Evolutionary conservation across 2,113 vertebrate genomes (phyloP).

Genomic region (Syngnathoides biaculeatus): DNA sequence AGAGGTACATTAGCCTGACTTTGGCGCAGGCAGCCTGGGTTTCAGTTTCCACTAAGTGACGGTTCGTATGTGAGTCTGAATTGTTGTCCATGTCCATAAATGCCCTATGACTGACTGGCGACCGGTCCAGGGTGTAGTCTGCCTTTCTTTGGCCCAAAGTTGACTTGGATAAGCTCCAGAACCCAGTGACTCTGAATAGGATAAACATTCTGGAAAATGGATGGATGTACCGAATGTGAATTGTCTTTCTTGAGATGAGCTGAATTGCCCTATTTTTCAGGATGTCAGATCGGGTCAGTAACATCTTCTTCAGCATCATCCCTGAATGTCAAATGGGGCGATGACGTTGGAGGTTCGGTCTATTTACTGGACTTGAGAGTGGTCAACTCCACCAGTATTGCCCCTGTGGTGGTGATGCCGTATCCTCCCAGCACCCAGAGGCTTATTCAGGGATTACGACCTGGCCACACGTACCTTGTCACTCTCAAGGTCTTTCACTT

Average conservation of each 20-base stretch:
- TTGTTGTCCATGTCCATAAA: too few relatives aligned
- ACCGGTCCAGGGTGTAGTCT: too few relatives aligned
- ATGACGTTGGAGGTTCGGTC: conserved; percentile 15
- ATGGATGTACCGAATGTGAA: too few relatives aligned
- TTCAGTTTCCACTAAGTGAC: too few relatives aligned
- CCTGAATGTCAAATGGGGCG: conserved; percentile 55
- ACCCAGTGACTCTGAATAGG: too few relatives aligned
- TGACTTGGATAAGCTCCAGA: too few relatives aligned
- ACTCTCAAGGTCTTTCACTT: conserved; percentile 51
- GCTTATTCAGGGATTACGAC: conserved; percentile 58
- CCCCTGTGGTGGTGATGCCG: conserved; percentile 48
- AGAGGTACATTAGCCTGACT: too few relatives aligned
- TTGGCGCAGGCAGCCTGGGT: too few relatives aligned
- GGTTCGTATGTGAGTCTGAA: too few relatives aligned
- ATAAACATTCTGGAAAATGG: too few relatives aligned
- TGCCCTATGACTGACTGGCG: too few relatives aligned
- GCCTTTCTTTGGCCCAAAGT: too few relatives aligned
- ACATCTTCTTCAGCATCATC: conserved; percentile 63
- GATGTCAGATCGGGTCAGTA: conserved; percentile 55
- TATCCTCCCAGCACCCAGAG: conserved; percentile 14
- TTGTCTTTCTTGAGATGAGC: not conserved
- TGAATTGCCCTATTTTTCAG: conserved; percentile 28
- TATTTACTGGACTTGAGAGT: conserved; percentile 58
- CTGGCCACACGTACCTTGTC: conserved; percentile 58
- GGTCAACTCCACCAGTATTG: conserved; percentile 44